phyloP scores from a whole-genome alignment of 2,888 invertebrate genomes.

The Cerastis rubricosa region DNA sequence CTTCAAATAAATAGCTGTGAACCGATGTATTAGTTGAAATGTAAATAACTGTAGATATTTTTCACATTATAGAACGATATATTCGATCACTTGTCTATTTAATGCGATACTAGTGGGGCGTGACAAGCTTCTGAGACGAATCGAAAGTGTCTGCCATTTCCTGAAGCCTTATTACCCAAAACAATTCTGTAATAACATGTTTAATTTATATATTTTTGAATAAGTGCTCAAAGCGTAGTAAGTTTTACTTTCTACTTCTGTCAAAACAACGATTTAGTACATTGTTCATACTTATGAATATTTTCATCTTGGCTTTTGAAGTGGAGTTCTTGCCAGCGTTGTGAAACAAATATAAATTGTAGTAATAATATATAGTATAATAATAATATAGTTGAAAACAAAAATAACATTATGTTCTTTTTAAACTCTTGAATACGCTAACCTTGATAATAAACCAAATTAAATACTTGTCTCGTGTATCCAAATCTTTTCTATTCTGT shows the following conservation, averaged over 20 bases:
- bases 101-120: conserved; percentile 29
- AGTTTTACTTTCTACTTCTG: conserved; percentile 48
- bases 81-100: conserved; percentile 35
- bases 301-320: conserved; percentile 10
- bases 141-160: conserved; percentile 55
- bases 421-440: background rate
- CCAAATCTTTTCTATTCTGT: background rate
- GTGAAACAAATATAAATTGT: background rate
- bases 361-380: no score
- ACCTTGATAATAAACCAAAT: background rate
- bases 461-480: background rate
- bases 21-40: conserved; percentile 58
- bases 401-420: background rate
- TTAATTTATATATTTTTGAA: conserved; percentile 49
- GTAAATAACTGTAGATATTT: conserved; percentile 57
- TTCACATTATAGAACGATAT: conserved; percentile 34
- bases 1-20: conserved; percentile 68
- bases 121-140: conserved; percentile 35
- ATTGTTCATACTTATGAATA: conserved; percentile 16
- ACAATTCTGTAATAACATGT: conserved; percentile 53
- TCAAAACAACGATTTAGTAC: conserved; percentile 22
- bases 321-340: background rate
- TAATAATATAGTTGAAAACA: background rate
- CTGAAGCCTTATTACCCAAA: conserved; percentile 31
- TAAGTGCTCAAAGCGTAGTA: conserved; percentile 24